Evolutionary conservation across 2,113 vertebrate genomes (phyloP).

Genomic region (Miniopterus natalensis): DNA sequence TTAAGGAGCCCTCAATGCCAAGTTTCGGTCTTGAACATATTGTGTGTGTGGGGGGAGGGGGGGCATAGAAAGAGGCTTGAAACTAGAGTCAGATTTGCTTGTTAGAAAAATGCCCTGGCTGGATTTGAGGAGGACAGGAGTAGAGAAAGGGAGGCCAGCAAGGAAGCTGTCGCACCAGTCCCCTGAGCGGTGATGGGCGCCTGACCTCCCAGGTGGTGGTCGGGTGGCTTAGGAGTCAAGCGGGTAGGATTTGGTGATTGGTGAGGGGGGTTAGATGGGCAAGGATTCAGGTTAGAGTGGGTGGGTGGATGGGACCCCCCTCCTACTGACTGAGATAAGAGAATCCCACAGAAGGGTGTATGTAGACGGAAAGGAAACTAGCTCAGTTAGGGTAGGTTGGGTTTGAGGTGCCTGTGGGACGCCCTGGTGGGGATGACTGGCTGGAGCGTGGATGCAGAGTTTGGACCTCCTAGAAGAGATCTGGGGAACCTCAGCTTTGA

Average conservation of each 20-base stretch:
- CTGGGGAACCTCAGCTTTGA: background rate
- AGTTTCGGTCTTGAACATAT: slow-evolving; percentile 2
- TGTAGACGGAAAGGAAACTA: background rate
- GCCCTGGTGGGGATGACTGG: background rate
- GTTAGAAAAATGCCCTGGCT: background rate
- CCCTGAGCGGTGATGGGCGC: rapidly evolving
- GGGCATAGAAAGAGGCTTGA: background rate
- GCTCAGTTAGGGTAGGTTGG: background rate
- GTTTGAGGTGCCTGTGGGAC: background rate
- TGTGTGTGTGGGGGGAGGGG: background rate
- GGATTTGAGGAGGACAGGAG: background rate
- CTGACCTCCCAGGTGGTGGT: background rate
- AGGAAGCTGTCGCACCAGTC: too few relatives aligned
- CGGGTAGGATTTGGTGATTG: background rate
- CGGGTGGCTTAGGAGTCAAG: background rate
- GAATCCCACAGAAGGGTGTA: background rate
- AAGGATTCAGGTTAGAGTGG: background rate
- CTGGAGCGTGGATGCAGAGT: background rate
- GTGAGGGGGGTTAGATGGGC: background rate
- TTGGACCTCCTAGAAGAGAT: background rate
- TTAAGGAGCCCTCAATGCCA: background rate
- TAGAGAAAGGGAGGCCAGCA: background rate
- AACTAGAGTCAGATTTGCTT: background rate
- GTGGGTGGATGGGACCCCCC: background rate
- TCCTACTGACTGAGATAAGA: background rate